These are phyloP conservation scores for Drosophila prostipennis DNA, from an alignment of 2,888 invertebrate genomes.

Conservation along the genomic window DNA sequence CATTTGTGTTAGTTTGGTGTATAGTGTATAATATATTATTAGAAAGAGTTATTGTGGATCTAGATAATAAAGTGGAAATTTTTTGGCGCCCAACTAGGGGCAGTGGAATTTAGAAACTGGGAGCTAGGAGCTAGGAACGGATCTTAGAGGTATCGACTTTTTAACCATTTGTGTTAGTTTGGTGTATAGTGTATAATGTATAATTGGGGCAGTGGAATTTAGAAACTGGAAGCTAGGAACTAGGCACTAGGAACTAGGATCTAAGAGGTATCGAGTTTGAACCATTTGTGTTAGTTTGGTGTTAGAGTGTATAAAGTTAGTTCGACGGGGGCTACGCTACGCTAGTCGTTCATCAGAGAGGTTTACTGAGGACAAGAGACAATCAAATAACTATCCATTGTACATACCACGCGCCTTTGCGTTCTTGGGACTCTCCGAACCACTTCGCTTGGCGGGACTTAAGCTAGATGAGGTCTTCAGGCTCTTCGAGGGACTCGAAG, in stretches of 20 bases:
- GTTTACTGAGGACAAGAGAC: neutral
- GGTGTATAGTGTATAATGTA: no score
- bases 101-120: no score
- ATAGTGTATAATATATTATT: neutral
- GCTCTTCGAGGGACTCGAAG: constrained; percentile 93
- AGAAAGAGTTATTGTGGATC: neutral
- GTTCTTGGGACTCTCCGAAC: constrained; percentile 91
- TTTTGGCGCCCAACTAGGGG: neutral
- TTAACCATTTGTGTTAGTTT: no score
- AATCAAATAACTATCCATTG: neutral
- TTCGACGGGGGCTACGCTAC: constrained; percentile 16
- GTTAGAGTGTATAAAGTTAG: neutral
- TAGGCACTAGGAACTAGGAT: neutral
- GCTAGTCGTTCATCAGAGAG: neutral
- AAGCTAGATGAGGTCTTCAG: constrained; percentile 93
- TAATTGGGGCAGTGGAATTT: no score
- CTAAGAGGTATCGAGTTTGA: neutral
- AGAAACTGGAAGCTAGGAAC: no score
- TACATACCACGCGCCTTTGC: constrained; percentile 90
- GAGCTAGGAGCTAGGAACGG: no score
- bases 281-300: neutral
- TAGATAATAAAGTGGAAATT: neutral
- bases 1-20: no score
- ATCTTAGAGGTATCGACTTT: no score
- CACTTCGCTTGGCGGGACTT: constrained; percentile 93